A percentile compares a stretch with the other conserved stretches of the same genome.
phyloP scores from a whole-genome alignment of 2,113 vertebrate genomes.

The Chamaetylas fuelleborni region DNA sequence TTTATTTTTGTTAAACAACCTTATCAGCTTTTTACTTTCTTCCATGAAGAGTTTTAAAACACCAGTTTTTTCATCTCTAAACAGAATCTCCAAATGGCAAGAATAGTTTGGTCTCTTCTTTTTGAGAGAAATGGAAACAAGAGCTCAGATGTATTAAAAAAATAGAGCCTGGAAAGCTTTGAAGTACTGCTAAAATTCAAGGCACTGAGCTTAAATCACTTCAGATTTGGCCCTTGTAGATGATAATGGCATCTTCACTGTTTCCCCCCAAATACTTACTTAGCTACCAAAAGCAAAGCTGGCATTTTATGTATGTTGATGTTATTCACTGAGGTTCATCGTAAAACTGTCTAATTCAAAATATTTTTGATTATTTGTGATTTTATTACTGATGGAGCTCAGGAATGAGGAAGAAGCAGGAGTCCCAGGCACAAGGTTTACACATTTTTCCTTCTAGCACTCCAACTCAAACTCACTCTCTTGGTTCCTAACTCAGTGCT shows the following conservation, averaged over 20 bases:
- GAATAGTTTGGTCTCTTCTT: not conserved
- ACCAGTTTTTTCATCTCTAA: not conserved
- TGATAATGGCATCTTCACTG: not conserved
- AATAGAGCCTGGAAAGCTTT: not conserved
- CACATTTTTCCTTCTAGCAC: not conserved
- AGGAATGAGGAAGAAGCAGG: not conserved
- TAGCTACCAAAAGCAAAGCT: not conserved
- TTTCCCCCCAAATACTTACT: not conserved
- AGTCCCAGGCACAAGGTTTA: not conserved
- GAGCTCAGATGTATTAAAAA: not conserved
- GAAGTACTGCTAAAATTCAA: not conserved
- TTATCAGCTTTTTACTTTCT: not conserved
- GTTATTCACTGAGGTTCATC: not conserved
- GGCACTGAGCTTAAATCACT: not conserved
- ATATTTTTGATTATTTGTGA: not conserved
- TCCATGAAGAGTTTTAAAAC: not conserved
- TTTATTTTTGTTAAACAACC: not conserved
- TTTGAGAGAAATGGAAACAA: not conserved
- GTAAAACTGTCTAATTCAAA: not conserved
- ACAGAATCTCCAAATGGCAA: not conserved
- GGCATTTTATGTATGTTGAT: not conserved
- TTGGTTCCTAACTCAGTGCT: not conserved
- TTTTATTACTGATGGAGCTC: not conserved
- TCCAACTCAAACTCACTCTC: not conserved
- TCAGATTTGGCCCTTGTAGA: accelerated